phyloP scores from a whole-genome alignment of 2,888 invertebrate species.

The Protodeltote pygarga region DNA sequence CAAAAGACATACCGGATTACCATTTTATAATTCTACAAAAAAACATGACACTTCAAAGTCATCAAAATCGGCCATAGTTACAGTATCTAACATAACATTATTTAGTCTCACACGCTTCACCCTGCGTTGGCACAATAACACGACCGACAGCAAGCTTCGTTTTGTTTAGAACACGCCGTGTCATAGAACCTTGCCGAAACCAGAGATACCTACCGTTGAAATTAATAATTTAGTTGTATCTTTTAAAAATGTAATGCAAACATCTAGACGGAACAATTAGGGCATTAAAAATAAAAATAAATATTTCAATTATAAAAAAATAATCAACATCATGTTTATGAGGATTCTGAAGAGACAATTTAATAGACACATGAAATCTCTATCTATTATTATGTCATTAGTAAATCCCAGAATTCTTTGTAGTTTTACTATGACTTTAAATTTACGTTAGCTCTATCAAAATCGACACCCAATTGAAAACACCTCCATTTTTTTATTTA shows the following conservation, averaged over 20 bases:
- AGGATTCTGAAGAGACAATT: too few relatives aligned
- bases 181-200: conserved; percentile 23
- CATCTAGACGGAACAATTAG: conserved; percentile 32
- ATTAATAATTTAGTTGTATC: conserved; percentile 16
- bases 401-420: conserved; percentile 13
- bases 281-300: too few relatives aligned
- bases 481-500: too few relatives aligned
- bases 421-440: too few relatives aligned
- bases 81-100: conserved; percentile 6
- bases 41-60: neutral
- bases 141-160: conserved; percentile 58
- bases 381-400: neutral
- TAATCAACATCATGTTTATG: too few relatives aligned
- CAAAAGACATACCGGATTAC: too few relatives aligned
- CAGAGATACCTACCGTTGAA: too few relatives aligned
- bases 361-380: too few relatives aligned
- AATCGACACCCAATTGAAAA: too few relatives aligned
- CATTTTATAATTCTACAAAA: neutral
- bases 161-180: conserved; percentile 37
- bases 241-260: conserved; percentile 24
- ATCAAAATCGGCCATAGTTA: neutral
- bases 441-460: too few relatives aligned
- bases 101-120: conserved; percentile 59
- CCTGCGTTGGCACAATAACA: conserved; percentile 64
- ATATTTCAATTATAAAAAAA: too few relatives aligned